Conservation (phyloP, 2,797 vertebrate genomes). For the Periparus ater region DNA sequence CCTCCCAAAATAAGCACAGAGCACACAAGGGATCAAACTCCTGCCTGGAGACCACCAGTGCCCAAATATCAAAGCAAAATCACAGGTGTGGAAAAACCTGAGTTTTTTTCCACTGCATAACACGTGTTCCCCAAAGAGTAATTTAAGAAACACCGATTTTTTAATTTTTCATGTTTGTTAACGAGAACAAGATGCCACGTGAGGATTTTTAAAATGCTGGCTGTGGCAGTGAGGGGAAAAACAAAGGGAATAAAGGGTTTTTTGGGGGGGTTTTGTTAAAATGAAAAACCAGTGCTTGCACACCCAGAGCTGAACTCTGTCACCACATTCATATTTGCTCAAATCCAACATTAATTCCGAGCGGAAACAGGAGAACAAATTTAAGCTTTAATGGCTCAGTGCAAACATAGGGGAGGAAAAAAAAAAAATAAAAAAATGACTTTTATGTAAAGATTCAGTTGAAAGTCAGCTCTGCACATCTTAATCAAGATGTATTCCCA, state of each 20-base stretch:
- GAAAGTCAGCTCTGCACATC: not conserved
- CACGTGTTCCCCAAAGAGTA: not conserved
- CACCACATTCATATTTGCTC: fast-evolving
- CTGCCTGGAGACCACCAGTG: not conserved
- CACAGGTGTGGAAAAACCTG: not conserved
- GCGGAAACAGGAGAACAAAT: not conserved
- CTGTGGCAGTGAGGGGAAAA: not conserved
- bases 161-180: not conserved
- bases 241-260: not conserved
- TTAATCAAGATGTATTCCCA: constrained; percentile 22
- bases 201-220: not conserved
- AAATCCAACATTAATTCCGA: not conserved
- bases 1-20: fast-evolving
- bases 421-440: not conserved
- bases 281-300: not conserved
- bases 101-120: not conserved
- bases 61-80: not conserved
- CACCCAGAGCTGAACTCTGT: not conserved
- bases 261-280: not conserved
- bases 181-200: not conserved
- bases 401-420: not conserved
- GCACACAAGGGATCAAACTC: not conserved
- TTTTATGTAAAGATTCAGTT: not conserved
- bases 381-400: not conserved
- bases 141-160: not conserved